phyloP scores from a whole-genome alignment of 1,140 invertebrate species.

The Bombus terrestris region DNA sequence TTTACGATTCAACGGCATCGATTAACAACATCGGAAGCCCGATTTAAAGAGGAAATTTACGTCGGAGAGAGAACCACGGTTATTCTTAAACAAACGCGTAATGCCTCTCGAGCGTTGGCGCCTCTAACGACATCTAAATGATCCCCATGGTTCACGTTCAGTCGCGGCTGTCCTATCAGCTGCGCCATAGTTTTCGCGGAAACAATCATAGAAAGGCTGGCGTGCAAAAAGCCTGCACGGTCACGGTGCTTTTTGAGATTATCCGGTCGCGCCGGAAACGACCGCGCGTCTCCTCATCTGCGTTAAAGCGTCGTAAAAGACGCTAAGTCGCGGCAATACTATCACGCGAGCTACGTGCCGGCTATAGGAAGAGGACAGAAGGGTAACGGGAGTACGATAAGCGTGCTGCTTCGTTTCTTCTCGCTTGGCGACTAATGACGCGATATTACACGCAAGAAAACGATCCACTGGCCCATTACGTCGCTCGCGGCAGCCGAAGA shows the following conservation, averaged over 20 bases:
- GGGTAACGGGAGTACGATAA: constrained; percentile 45
- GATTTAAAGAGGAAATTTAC: background rate
- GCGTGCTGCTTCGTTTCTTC: constrained; percentile 57
- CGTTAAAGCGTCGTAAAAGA: constrained; percentile 60
- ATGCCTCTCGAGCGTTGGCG: background rate
- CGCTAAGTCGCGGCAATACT: constrained; percentile 25
- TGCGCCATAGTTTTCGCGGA: constrained; percentile 19
- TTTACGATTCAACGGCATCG: constrained; percentile 12
- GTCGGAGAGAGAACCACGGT: background rate
- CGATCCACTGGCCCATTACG: constrained; percentile 50
- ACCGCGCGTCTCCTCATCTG: constrained; percentile 8
- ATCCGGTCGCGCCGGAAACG: background rate
- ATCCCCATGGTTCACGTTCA: background rate
- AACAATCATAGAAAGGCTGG: constrained; percentile 22
- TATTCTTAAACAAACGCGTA: too few relatives aligned
- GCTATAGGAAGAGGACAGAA: background rate
- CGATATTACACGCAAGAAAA: constrained; percentile 63
- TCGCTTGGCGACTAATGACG: constrained; percentile 61
- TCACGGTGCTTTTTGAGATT: constrained; percentile 20
- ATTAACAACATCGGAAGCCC: background rate
- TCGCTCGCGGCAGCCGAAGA: constrained; percentile 9
- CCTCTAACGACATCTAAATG: constrained; percentile 34
- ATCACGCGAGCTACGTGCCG: constrained; percentile 44
- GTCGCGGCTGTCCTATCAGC: constrained; percentile 22
- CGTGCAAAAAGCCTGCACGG: background rate